These are phyloP conservation scores for human DNA, from an alignment of 2,113 vertebrate species.

Conservation along the genomic window DNA sequence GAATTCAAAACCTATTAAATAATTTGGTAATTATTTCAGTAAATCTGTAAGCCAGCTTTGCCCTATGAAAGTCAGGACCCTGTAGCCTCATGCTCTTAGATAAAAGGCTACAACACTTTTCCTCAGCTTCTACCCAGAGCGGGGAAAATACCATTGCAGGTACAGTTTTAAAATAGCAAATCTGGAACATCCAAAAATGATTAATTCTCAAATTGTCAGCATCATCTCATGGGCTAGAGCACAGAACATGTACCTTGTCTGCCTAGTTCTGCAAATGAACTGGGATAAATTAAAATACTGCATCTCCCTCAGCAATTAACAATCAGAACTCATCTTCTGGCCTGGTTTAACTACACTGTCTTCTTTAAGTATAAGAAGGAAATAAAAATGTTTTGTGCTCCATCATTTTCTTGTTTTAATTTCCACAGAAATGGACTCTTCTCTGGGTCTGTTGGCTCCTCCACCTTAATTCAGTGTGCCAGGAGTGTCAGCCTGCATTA, in stretches of 20 bases:
- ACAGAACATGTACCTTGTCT: not conserved
- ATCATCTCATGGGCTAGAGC: conserved; percentile 39
- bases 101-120: not conserved
- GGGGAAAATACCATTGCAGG: not conserved
- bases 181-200: not conserved
- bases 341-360: conserved; percentile 29
- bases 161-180: conserved; percentile 52
- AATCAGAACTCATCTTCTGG: conserved; percentile 20
- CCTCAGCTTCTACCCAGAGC: not conserved
- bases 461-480: conserved; percentile 53
- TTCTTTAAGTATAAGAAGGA: conserved; percentile 49
- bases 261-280: conserved; percentile 37
- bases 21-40: not conserved
- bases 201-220: conserved; percentile 43
- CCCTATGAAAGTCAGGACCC: not conserved
- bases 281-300: conserved; percentile 15
- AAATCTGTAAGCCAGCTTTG: not conserved
- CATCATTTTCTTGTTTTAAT: conserved; percentile 54
- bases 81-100: not conserved
- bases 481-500: conserved; percentile 48
- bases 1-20: not conserved
- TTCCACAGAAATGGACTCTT: conserved; percentile 29
- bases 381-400: conserved; percentile 16
- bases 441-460: conserved; percentile 3
- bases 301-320: conserved; percentile 10